phyloP scores from a whole-genome alignment of 2,113 vertebrate genomes.

The Pholis gunnellus region DNA sequence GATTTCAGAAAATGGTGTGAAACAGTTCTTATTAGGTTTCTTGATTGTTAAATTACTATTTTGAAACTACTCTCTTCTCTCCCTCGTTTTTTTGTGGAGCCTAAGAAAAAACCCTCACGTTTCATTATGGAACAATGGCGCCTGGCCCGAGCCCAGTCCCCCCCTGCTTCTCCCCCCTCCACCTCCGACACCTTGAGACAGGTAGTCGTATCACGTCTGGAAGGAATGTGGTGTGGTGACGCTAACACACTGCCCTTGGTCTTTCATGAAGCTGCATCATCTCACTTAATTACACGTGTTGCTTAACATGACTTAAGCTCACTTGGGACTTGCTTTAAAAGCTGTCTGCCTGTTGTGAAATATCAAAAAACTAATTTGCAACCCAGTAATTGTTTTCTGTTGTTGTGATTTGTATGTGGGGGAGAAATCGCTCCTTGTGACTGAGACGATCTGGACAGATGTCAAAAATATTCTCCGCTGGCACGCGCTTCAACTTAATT shows the following conservation, averaged over 20 bases:
- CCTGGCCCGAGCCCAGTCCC: conserved; percentile 81
- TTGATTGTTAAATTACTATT: neutral
- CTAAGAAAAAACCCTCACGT: conserved; percentile 87
- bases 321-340: neutral
- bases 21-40: neutral
- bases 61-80: conserved; percentile 16
- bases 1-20: neutral
- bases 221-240: conserved; percentile 28
- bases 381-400: neutral
- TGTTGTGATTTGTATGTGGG: conserved; percentile 12
- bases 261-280: neutral
- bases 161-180: conserved; percentile 74
- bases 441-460: conserved; percentile 19
- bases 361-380: neutral
- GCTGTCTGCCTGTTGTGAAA: conserved; percentile 25
- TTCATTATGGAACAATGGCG: conserved; percentile 93
- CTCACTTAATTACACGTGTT: neutral
- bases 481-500: conserved; percentile 2
- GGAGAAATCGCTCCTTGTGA: neutral
- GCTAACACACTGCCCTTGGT: conserved; percentile 39
- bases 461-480: conserved; percentile 2
- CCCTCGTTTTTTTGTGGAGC: conserved; percentile 78
- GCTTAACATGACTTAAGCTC: conserved; percentile 1
- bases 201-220: conserved; percentile 83
- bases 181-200: conserved; percentile 89